Conservation (phyloP, 2,888 invertebrate species). For the Ferrisia virgata region DNA sequence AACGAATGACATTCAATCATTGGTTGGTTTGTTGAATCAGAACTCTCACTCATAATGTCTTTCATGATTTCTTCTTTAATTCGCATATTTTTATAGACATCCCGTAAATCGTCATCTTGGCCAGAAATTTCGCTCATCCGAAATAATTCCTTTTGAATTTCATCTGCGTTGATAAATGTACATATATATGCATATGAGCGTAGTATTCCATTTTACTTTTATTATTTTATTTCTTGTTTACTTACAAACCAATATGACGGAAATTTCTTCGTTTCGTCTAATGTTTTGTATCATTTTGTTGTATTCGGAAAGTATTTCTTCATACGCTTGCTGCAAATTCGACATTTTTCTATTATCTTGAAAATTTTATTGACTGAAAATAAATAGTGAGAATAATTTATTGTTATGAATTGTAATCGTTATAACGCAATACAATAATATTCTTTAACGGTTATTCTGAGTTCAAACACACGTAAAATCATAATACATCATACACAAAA, state of each 20-base stretch:
- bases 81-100: background rate
- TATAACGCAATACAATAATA: background rate
- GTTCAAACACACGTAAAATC: no score
- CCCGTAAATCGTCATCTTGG: background rate
- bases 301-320: background rate
- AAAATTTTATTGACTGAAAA: background rate
- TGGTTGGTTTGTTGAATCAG: no score
- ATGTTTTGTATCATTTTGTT: background rate
- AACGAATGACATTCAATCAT: background rate
- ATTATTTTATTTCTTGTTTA: background rate
- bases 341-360: background rate
- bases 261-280: background rate
- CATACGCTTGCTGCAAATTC: background rate
- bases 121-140: background rate
- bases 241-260: background rate
- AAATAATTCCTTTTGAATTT: background rate
- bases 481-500: background rate
- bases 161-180: background rate
- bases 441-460: background rate
- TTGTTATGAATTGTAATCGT: background rate
- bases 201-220: background rate
- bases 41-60: no score
- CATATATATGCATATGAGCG: background rate
- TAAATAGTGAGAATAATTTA: background rate
- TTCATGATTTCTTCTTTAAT: background rate